Conservation (phyloP, 2,797 vertebrate genomes). For the Zalophus californianus region DNA sequence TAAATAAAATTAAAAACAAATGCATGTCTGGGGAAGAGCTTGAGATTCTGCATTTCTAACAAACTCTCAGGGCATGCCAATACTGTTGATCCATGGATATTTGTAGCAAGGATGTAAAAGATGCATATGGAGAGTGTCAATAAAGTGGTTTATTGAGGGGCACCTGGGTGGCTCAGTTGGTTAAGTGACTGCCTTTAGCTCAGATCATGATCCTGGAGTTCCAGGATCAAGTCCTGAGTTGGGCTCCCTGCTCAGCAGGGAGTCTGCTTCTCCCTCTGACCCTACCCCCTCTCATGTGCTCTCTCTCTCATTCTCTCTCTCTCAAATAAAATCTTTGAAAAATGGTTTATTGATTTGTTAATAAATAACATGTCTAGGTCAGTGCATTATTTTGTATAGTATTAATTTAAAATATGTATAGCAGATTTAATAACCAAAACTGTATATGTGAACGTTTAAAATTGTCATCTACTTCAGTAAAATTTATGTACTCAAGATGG, state of each 20-base stretch:
- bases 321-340: too few species aligned
- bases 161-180: too few species aligned
- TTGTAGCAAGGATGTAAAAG: background rate
- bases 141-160: background rate
- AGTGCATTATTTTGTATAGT: background rate
- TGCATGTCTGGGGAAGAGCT: background rate
- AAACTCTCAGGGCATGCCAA: background rate
- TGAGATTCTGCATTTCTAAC: background rate
- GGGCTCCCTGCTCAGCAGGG: too few species aligned
- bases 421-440: background rate
- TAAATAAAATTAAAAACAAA: background rate
- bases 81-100: background rate
- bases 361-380: background rate
- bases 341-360: background rate
- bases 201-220: too few species aligned
- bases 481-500: background rate
- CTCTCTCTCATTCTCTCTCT: too few species aligned
- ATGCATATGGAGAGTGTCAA: background rate
- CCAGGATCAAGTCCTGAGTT: too few species aligned
- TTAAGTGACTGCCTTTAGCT: too few species aligned
- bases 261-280: too few species aligned
- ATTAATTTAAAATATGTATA: background rate
- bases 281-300: too few species aligned
- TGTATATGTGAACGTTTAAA: background rate
- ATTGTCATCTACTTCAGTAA: background rate